These are phyloP conservation scores for Rattus rattus DNA, from an alignment of 2,113 vertebrate species.

Conservation along the genomic window DNA sequence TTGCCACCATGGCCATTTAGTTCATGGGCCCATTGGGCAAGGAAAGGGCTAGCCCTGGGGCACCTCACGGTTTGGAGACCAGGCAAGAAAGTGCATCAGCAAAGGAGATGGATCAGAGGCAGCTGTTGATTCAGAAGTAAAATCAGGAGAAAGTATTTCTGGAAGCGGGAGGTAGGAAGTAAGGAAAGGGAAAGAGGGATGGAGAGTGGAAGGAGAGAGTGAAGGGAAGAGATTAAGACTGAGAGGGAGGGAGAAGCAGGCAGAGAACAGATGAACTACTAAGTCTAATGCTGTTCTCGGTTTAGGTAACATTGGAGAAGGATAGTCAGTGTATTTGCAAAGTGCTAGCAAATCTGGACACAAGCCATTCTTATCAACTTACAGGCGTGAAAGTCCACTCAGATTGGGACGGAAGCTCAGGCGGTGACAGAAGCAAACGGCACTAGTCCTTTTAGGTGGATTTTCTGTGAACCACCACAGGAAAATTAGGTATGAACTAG, in stretches of 20 bases:
- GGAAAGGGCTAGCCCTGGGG: neutral
- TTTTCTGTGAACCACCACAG: neutral
- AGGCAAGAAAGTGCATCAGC: neutral
- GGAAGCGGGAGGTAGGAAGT: neutral
- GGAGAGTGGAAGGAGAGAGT: neutral
- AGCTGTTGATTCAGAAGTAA: neutral
- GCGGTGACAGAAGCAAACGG: neutral
- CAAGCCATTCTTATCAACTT: neutral
- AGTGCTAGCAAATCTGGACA: neutral
- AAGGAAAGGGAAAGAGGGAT: neutral
- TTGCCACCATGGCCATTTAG: neutral
- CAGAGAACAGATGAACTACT: neutral
- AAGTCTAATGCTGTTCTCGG: neutral
- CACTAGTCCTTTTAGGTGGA: neutral
- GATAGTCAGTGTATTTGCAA: neutral
- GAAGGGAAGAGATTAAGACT: no score
- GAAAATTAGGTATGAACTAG: neutral
- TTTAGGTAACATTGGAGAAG: neutral
- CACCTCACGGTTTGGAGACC: neutral
- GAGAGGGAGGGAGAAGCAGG: no score
- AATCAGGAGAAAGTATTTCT: neutral
- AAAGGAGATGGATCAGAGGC: neutral
- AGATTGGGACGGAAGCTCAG: neutral
- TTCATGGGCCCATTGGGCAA: neutral
- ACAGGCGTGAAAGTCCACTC: neutral